Evolutionary conservation across 2,888 invertebrate species (phyloP).

Genomic region (Cephus runcator): DNA sequence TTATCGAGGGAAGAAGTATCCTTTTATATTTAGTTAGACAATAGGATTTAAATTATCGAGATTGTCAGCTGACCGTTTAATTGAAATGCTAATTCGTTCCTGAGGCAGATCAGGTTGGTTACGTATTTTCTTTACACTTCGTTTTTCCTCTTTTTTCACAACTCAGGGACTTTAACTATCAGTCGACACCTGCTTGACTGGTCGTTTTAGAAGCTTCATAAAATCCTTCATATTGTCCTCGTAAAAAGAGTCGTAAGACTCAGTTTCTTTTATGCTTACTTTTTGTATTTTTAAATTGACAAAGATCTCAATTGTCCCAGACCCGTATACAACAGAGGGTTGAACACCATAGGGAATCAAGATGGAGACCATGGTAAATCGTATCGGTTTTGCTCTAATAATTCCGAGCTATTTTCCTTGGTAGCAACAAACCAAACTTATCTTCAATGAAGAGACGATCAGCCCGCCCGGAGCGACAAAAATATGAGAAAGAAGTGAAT

Average conservation of each 20-base stretch:
- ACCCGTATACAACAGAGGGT: not conserved
- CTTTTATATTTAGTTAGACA: not conserved
- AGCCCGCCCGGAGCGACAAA: not conserved
- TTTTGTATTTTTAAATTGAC: not conserved
- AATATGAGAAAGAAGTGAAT: not conserved
- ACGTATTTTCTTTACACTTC: not conserved
- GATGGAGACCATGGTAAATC: not conserved
- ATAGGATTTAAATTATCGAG: not conserved
- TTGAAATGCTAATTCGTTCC: conserved; percentile 38
- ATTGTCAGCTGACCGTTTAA: conserved; percentile 21
- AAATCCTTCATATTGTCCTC: not conserved
- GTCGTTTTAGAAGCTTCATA: not conserved
- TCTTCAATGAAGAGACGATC: not conserved
- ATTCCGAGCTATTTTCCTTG: conserved; percentile 13
- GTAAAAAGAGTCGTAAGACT: not conserved
- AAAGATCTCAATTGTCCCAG: not conserved
- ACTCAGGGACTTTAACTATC: conserved; percentile 24
- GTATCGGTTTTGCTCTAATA: conserved; percentile 17
- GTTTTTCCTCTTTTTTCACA: conserved; percentile 21
- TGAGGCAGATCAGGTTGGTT: not conserved
- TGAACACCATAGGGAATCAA: not conserved
- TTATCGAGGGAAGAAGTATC: not conserved
- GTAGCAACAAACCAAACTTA: not conserved
- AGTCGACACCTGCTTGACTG: not conserved
- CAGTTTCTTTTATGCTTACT: not conserved